Percentiles rank a stretch among this genome's conserved stretches.
phyloP scores from a whole-genome alignment of 2,113 vertebrate species.

The Rhinolophus sinicus region DNA sequence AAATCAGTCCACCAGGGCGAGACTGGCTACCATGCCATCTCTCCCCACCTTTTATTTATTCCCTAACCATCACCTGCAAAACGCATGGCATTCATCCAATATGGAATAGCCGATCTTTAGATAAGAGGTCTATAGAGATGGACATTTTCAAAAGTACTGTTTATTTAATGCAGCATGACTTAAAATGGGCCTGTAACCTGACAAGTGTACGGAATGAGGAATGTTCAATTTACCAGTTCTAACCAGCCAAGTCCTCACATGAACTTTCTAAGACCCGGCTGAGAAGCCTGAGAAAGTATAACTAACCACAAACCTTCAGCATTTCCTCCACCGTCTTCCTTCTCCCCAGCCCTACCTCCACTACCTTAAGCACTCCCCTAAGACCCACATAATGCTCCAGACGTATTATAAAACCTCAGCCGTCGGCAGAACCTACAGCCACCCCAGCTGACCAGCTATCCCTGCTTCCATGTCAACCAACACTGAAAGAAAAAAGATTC shows the following conservation, averaged over 20 bases:
- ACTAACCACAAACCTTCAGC: conserved; percentile 53
- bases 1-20: neutral
- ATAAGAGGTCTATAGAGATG: conserved; percentile 63
- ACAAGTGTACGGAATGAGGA: conserved; percentile 74
- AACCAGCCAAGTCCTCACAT: conserved; percentile 76
- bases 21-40: neutral
- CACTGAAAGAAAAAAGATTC: conserved; percentile 53
- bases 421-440: neutral
- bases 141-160: conserved; percentile 66
- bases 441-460: neutral
- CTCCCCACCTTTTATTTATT: neutral
- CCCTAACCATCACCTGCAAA: neutral
- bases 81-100: conserved; percentile 29
- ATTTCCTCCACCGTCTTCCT: neutral
- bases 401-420: neutral
- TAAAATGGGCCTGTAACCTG: conserved; percentile 73
- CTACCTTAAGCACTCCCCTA: neutral
- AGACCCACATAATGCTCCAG: neutral
- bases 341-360: neutral
- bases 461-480: conserved; percentile 16
- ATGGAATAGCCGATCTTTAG: conserved; percentile 37
- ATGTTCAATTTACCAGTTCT: conserved; percentile 78
- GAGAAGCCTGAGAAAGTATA: conserved; percentile 75
- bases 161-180: conserved; percentile 80
- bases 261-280: conserved; percentile 74